These are phyloP conservation scores for Limnephilus marmoratus DNA, from an alignment of 2,888 invertebrate species.

Conservation along the genomic window DNA sequence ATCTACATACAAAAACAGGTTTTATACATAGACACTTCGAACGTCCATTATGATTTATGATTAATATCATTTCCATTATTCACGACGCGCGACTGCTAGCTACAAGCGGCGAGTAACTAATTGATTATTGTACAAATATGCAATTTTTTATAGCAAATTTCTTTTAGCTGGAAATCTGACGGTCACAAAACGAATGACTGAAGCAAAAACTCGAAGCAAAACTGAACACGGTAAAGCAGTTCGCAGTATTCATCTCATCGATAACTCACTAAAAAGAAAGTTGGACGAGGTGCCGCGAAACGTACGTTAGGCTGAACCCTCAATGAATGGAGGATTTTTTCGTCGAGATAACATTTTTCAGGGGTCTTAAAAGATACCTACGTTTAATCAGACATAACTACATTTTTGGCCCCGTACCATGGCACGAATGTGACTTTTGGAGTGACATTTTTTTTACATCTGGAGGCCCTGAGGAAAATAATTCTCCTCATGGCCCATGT, in stretches of 20 bases:
- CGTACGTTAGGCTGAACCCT: background rate
- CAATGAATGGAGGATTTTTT: background rate
- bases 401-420: too few species aligned
- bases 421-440: too few species aligned
- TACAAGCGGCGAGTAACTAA: background rate
- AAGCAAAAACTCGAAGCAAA: background rate
- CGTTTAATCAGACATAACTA: background rate
- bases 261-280: constrained; percentile 4
- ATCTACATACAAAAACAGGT: background rate
- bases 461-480: too few species aligned
- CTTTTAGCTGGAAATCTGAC: background rate
- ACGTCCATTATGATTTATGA: background rate
- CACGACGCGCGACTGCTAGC: background rate
- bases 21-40: background rate
- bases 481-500: too few species aligned
- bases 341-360: background rate
- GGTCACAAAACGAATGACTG: background rate
- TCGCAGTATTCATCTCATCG: background rate
- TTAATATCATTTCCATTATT: background rate
- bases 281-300: background rate
- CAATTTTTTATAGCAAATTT: background rate
- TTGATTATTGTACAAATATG: background rate
- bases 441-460: too few species aligned
- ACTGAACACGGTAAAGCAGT: background rate
- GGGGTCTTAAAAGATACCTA: background rate